Evolutionary conservation across 2,113 vertebrate species (phyloP).

Genomic region (Rhineura floridana): DNA sequence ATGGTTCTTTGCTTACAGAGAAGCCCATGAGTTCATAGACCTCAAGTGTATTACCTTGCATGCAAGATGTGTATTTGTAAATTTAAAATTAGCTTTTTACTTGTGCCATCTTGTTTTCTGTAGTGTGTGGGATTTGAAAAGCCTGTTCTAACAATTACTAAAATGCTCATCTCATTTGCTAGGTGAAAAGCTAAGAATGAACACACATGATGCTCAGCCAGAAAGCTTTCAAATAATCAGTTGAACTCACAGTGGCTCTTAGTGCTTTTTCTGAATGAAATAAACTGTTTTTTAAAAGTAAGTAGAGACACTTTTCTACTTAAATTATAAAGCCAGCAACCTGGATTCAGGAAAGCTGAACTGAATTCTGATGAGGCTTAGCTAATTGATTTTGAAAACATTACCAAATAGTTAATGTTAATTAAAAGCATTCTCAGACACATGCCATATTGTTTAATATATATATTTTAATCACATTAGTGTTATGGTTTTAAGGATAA

Average conservation of each 20-base stretch:
- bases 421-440: slow-evolving; percentile 6
- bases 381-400: slow-evolving; percentile 11
- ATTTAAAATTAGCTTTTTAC: not conserved
- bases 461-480: slow-evolving; percentile 16
- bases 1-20: not conserved
- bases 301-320: not conserved
- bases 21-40: not conserved
- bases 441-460: slow-evolving; percentile 14
- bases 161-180: not conserved
- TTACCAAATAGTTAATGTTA: slow-evolving; percentile 15
- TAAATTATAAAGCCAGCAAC: not conserved
- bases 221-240: not conserved
- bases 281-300: not conserved
- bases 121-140: not conserved
- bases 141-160: not conserved
- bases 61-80: not conserved
- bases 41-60: not conserved
- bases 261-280: not conserved
- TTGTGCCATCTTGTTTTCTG: not conserved
- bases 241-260: not conserved
- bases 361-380: not conserved
- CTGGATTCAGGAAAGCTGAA: not conserved
- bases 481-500: slow-evolving; percentile 21
- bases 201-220: not conserved
- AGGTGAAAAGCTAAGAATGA: not conserved